Base-by-base conservation (phyloP, 2,113 vertebrate genomes). In the Aspiorhynchus laticeps region DNA sequence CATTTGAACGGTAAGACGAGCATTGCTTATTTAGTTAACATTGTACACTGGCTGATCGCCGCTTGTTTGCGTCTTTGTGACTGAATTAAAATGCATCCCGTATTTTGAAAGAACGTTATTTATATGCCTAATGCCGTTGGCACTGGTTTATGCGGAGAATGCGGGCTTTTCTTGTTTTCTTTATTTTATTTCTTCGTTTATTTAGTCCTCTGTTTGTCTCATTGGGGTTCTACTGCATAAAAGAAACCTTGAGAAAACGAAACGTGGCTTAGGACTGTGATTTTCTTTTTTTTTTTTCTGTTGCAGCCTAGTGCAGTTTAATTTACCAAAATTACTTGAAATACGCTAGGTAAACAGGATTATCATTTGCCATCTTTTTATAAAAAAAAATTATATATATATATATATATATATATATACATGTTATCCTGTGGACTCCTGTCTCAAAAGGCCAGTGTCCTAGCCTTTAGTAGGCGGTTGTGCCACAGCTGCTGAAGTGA, bases 261-360 rank as follows among this genome's bases (percentile, higher is more conserved):
- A 89, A 89, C 86, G 86, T 88, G 88, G 86, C 80, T 79, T 43
- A 33, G 38, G 17, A 8, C 7, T 82, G 80, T 21, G 36, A 65
- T 81, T 31, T 28, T 67, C 14, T 11, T 6, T 19, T 2, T 10
- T 7, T 36, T 1, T 17, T 48, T 17, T 7, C 38, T 65, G 61
- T 21, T 31, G 2, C 59, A 69, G 26, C 17, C 4, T 67, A 4
- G 24, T 82, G 15, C 17, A 7, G 17, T 67, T 43, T 7, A 24
- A 8, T n/a, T 21, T 80, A 15, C 0, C 4, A n/a, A 38, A 67
- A 80, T 65, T 14, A 19, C n/a, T 65, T 28, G 36, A 41, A 61
- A 80, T 33, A 38, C 12, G 36, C 10, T 61, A 14, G 1, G 12
- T 41, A 17, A 9, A 31, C 1, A 41, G 5, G 36, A 61, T 63